Evolutionary conservation across 2,113 vertebrate species (phyloP).

Genomic region (Heterotis niloticus): DNA sequence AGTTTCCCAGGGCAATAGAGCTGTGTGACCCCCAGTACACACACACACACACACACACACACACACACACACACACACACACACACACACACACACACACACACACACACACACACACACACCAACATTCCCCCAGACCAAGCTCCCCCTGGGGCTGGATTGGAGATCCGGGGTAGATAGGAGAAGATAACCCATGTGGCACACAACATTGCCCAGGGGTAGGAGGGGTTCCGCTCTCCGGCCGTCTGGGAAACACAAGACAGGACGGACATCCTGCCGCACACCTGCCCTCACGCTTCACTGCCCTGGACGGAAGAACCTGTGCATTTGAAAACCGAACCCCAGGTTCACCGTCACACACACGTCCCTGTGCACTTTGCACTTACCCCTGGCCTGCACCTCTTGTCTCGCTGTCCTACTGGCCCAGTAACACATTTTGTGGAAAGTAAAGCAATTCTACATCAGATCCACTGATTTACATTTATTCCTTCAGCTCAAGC

Average conservation of each 20-base stretch:
- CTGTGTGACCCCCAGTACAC: constrained; percentile 27
- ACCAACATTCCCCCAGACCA: background rate
- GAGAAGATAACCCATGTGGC: constrained; percentile 50
- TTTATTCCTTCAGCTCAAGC: no score
- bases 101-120: constrained; percentile 14
- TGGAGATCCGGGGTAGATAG: constrained; percentile 46
- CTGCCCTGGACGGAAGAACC: background rate
- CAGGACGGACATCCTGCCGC: constrained; percentile 26
- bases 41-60: no score
- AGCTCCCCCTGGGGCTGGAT: constrained; percentile 44
- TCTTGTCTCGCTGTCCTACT: no score
- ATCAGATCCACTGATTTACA: no score
- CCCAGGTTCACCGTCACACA: background rate
- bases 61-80: constrained; percentile 17
- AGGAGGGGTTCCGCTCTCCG: background rate
- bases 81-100: constrained; percentile 12
- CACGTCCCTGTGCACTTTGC: background rate
- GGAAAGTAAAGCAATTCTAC: no score
- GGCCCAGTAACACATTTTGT: no score
- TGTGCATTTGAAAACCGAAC: background rate
- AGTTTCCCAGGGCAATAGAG: constrained; percentile 61
- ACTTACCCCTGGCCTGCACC: no score
- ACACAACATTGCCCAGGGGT: constrained; percentile 26
- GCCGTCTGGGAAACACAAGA: constrained; percentile 26
- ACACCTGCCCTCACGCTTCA: constrained; percentile 24